phyloP scores from a whole-genome alignment of 2,113 vertebrate genomes.

The Proteles cristata region DNA sequence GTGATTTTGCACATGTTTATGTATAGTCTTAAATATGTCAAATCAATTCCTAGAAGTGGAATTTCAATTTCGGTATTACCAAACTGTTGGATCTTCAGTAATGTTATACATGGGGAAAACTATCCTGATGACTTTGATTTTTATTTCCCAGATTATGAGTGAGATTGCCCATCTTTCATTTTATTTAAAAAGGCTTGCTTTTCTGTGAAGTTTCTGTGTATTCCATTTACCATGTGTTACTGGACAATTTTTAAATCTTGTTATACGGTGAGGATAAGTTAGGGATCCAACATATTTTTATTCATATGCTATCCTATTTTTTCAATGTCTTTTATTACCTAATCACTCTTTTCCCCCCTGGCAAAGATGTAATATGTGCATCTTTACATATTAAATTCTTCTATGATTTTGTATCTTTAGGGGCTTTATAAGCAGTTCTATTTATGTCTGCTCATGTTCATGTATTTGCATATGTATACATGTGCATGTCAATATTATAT shows the following conservation, averaged over 20 bases:
- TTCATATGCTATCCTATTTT: not conserved
- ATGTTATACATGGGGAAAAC: not conserved
- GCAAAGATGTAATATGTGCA: not conserved
- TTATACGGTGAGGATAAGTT: not conserved
- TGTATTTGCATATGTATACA: not conserved
- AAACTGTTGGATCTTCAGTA: not conserved
- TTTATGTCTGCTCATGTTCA: not conserved
- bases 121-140: not conserved
- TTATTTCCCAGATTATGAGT: not conserved
- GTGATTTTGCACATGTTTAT: not conserved
- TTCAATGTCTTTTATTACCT: not conserved
- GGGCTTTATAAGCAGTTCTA: not conserved
- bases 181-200: constrained; percentile 24
- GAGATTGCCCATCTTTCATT: not conserved
- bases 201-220: not conserved
- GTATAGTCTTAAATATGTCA: not conserved
- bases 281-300: not conserved
- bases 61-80: not conserved
- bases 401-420: not conserved
- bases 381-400: not conserved
- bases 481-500: not conserved
- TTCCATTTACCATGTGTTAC: not conserved
- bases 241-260: not conserved
- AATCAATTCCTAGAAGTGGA: not conserved
- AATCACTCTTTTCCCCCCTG: not conserved